Base-by-base conservation (phyloP, 1,140 invertebrate genomes). In the Drosophila equinoxialis region DNA sequence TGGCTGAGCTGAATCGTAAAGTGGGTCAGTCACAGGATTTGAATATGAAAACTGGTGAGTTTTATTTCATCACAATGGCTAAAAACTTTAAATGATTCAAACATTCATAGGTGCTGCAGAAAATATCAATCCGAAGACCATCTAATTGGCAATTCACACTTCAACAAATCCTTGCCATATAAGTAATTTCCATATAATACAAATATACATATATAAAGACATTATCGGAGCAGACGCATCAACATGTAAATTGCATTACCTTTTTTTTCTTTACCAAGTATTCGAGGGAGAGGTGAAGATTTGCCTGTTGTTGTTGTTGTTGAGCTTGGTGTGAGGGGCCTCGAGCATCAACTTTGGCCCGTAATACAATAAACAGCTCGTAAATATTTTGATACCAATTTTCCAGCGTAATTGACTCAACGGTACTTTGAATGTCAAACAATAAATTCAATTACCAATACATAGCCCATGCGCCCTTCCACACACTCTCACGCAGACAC, bases 311-410 rank as follows among this genome's bases (percentile, higher is more conserved):
- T 30, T 30, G 30, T 30, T 26, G 26, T 6, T 30, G 30, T 30
- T 30, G 30, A 30, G 6, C 1, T 37, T 3, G 7, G 8, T 37
- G 35, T 37, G 35, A 37, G 35, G 35, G 8, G 63, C 58, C 68
- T 45, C 62, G 51, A 71, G 68, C 68, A 69, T 67, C 65, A 69
- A 89, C 68, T 89, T 77, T 81, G 67, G 48, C 11, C 57, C 84
- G 77, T 89, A 89, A 89, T 89, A 81, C 85, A 89, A 89, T 89
- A 89, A 89, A 89, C 84, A 89, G 84, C 80, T 89, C 84, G 84
- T 89, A 89, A 89, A 89, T 89, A 89, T 89, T 89, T 89, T 89
- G 84, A 89, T 89, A 89, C 84, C 85, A 90, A 89, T 90, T 89
- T 89, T 84, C 74, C 84, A 79, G 74, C 80, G 85, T 89, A 89